phyloP scores from a whole-genome alignment of 2,888 invertebrate species.

The Microchrysa polita region DNA sequence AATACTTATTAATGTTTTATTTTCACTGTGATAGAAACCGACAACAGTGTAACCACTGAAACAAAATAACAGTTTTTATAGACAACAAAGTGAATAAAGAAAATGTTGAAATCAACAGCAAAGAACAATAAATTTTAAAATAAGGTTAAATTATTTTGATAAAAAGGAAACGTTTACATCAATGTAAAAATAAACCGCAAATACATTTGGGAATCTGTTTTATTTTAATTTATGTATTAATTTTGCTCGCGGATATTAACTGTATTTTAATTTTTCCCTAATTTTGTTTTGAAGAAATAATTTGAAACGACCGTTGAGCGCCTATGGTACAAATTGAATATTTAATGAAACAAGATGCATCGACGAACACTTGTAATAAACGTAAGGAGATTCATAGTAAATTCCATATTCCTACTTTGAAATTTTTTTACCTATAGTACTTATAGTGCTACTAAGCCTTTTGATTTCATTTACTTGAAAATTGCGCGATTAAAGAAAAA shows the following conservation, averaged over 20 bases:
- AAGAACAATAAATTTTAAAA: not conserved
- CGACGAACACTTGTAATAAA: too few relatives aligned
- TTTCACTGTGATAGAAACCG: constrained; percentile 45
- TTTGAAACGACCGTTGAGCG: constrained; percentile 52
- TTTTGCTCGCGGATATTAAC: not conserved
- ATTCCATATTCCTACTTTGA: too few relatives aligned
- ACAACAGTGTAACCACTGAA: constrained; percentile 20
- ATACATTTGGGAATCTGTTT: constrained; percentile 26
- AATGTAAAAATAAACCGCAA: constrained; percentile 18
- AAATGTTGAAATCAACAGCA: not conserved
- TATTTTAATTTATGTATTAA: not conserved
- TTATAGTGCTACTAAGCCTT: too few relatives aligned
- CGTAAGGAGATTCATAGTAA: too few relatives aligned
- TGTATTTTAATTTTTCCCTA: not conserved
- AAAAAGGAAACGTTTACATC: not conserved
- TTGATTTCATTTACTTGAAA: too few relatives aligned
- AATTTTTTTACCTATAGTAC: too few relatives aligned
- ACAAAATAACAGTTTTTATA: constrained; percentile 9
- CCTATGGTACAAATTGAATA: constrained; percentile 60
- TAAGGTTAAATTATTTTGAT: constrained; percentile 20
- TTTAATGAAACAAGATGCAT: too few relatives aligned
- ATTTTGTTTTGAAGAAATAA: not conserved
- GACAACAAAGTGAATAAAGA: not conserved
- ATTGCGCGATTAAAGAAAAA: too few relatives aligned
- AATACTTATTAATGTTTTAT: constrained; percentile 40